Evolutionary conservation across 2,888 invertebrate species (phyloP), one percentile per base, ranked within the genome.

Genomic region (Lepas anatifera): DNA sequence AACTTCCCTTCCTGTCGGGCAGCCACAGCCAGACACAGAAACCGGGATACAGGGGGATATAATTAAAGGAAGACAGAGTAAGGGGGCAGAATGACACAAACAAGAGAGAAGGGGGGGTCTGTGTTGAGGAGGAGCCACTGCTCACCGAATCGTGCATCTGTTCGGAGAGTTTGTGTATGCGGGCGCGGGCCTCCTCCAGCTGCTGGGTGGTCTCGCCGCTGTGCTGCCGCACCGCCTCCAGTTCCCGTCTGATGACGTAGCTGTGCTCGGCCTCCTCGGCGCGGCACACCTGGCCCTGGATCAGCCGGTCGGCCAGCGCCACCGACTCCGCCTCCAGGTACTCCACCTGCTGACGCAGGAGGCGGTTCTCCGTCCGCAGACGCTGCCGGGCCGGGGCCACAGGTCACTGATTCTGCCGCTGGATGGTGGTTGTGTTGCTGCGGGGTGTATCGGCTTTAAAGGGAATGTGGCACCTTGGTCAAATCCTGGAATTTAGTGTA

Each of bases 271-370:
- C 95, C 72, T 96, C 95, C 79, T 95, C 95, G 0, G 96, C 97
- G 8, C 94, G 84, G 72, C 92, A 94, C 58, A 96, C 94, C 81
- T 98, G 98, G 3, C 94, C 95, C 32, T 90, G 85, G 18, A 95
- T 94, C 73, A 97, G 83, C 71, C 94, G 85, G 80, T 95, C 95
- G 0, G 99, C 99, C 72, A 99, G 81, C 70, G 94, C 92, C 8
- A 93, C 92, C 69, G 95, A 95, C 78, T 94, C 94, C 69, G 91
- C 94, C 81, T 99, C 99, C 70, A 99, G 82, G 74, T 96, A 87
- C 77, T 97, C 97, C 74, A 96, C 95, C 71, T 96, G 85, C 78
- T 98, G 96, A 74, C 95, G 87, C n/a, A 99, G 83, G 70, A 98
- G 85, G 74, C 95, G 88, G 80, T 99, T 99, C 82, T 99, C 99